phyloP scores from a whole-genome alignment of 2,113 vertebrate species.

The Poeciliopsis prolifica region DNA sequence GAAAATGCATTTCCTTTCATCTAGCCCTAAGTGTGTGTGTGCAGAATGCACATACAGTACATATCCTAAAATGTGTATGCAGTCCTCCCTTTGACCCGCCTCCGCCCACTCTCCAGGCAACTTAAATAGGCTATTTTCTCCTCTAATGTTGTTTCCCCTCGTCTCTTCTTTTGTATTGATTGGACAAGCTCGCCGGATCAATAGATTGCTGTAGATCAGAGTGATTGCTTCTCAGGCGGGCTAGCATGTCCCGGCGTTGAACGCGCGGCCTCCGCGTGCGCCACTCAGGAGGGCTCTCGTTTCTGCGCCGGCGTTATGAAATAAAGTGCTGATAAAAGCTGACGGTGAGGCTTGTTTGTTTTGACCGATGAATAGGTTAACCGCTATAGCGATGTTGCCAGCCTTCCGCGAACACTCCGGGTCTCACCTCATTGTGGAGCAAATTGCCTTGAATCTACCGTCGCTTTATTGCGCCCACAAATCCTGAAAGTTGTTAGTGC shows the following conservation, averaged over 20 bases:
- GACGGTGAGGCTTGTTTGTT: constrained; percentile 71
- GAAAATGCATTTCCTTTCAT: constrained; percentile 65
- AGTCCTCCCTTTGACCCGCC: neutral
- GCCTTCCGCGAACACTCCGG: constrained; percentile 44
- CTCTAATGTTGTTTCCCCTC: constrained; percentile 75
- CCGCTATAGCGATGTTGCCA: constrained; percentile 58
- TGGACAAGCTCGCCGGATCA: constrained; percentile 70
- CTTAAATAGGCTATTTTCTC: constrained; percentile 78
- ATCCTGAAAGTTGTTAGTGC: constrained; percentile 73
- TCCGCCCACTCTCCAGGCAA: constrained; percentile 36
- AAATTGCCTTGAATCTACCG: constrained; percentile 74
- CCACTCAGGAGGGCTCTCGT: constrained; percentile 59
- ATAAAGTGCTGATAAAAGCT: constrained; percentile 69
- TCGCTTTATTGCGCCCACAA: constrained; percentile 75
- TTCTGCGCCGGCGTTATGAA: constrained; percentile 68
- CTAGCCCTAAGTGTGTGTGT: constrained; percentile 34
- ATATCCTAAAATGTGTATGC: constrained; percentile 43
- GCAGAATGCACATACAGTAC: constrained; percentile 46
- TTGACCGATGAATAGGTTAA: constrained; percentile 77
- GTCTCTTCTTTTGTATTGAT: constrained; percentile 74
- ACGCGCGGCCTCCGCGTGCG: constrained; percentile 42
- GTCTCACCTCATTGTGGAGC: constrained; percentile 74
- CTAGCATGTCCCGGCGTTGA: constrained; percentile 64
- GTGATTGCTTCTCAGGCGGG: constrained; percentile 55
- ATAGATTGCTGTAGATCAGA: constrained; percentile 81